Evolutionary conservation across 1,140 invertebrate genomes (phyloP), one percentile per base, ranked within the genome.

Genomic region (Drosophila oshimai): DNA sequence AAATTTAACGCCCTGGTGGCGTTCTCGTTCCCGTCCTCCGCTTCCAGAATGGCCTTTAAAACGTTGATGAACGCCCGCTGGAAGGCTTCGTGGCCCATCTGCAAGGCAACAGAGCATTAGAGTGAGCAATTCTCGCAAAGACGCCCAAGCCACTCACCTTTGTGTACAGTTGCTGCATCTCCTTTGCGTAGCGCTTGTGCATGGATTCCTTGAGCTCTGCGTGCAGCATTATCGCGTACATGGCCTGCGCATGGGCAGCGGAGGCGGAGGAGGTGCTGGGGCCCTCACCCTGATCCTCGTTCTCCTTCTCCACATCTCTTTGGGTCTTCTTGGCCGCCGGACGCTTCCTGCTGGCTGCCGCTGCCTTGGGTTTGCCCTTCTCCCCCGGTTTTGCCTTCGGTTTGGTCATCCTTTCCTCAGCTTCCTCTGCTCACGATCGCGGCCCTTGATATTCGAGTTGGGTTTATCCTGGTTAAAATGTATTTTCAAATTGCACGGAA

Each of bases 1-100:
- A 95, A 95, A 34, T 94, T 92, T 12, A 95, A 90, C 0, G 94
- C 93, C 20, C 93, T 91, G 69, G 94, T 93, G 1, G 95, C 93
- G 73, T 93, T 93, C 2, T 93, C 93, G 73, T 94, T 94, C 2
- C 91, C 91, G 39, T 94, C 93, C n/a, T 93, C 93, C 77, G 93
- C 92, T 26, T 92, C 92, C 46, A 94, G 92, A 28, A 92, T 89
- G 33, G 93, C 92, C 44, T 92, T 91, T 0, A 93, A 67, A 10
- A 93, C 92, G 75, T 93, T 92, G 13, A 92, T 92, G 61, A 93
- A 93, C 29, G 92, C 92, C 53, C 91, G 84, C 26, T 91, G 88
- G 51, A 93, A 93, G 5, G 71, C 58, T 24, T 92, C 90, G 73
- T 93, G 90, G 24, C 92, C 91, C 46, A 92, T 79, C 93, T 93